These are phyloP conservation scores for Deroptyus accipitrinus DNA, from an alignment of 2,113 vertebrate genomes.

Conservation along the genomic window DNA sequence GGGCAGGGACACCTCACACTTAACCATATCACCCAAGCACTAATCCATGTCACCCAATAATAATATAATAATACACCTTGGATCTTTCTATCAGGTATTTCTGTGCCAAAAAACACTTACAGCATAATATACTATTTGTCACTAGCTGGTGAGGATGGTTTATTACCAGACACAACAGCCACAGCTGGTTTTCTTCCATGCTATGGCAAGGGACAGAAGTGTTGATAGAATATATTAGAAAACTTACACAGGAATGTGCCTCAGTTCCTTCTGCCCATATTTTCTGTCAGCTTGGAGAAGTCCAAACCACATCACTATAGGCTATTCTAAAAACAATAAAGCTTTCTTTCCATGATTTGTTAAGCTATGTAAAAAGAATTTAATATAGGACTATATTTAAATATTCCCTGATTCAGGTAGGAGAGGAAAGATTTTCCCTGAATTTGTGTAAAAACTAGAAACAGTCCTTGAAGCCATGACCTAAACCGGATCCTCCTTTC, in stretches of 20 bases:
- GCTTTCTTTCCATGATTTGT: rapidly evolving
- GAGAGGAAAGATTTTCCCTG: neutral
- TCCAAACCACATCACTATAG: rapidly evolving
- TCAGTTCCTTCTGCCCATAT: neutral
- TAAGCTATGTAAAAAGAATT: neutral
- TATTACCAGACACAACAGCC: neutral
- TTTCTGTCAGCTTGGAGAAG: neutral
- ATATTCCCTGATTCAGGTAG: neutral
- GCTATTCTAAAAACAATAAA: neutral
- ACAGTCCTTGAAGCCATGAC: neutral
- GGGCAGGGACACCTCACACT: too few relatives aligned
- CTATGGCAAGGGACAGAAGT: neutral
- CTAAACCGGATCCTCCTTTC: neutral
- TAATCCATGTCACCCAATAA: too few relatives aligned
- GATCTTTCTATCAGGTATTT: neutral
- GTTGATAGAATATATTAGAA: neutral
- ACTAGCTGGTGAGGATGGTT: neutral
- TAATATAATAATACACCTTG: neutral
- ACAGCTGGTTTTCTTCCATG: neutral
- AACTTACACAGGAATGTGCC: rapidly evolving
- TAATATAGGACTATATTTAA: neutral
- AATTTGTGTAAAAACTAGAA: neutral
- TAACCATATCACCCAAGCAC: too few relatives aligned
- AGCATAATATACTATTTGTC: neutral
- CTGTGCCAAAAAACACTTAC: neutral